phyloP scores from a whole-genome alignment of 2,797 vertebrate genomes.

The Myoxocephalus aenaeus region DNA sequence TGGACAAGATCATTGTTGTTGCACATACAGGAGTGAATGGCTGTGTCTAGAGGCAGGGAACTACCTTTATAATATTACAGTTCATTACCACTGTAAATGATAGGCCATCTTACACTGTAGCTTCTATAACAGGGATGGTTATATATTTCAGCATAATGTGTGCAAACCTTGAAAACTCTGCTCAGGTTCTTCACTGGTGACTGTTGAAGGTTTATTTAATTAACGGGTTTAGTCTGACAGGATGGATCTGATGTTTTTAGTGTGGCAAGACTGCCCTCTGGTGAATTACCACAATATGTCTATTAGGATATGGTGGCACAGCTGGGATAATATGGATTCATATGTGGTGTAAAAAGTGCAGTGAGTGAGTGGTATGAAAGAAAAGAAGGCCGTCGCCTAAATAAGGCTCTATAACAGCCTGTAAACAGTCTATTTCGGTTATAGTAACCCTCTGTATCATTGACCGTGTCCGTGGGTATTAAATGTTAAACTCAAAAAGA shows the following conservation, averaged over 20 bases:
- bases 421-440: neutral
- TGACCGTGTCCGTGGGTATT: neutral
- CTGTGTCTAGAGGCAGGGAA: neutral
- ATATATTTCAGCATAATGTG: neutral
- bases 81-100: constrained; percentile 11
- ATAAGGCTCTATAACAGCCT: neutral
- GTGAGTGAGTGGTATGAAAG: neutral
- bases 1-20: neutral
- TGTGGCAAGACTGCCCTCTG: constrained; percentile 81
- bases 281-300: constrained; percentile 53
- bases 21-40: neutral
- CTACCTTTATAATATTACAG: neutral
- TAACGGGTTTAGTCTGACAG: neutral
- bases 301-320: neutral
- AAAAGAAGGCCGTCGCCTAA: neutral
- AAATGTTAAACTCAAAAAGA: neutral
- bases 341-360: neutral
- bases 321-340: constrained; percentile 3
- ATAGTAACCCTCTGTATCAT: neutral
- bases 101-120: neutral
- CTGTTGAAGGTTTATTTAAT: constrained; percentile 8
- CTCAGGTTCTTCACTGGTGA: neutral
- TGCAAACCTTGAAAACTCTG: constrained; percentile 3
- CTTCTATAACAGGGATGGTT: neutral
- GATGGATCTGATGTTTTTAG: constrained; percentile 28